Evolutionary conservation across 2,113 vertebrate genomes (phyloP), one percentile per base, ranked within the genome.

Genomic region (Ciconia stormi): DNA sequence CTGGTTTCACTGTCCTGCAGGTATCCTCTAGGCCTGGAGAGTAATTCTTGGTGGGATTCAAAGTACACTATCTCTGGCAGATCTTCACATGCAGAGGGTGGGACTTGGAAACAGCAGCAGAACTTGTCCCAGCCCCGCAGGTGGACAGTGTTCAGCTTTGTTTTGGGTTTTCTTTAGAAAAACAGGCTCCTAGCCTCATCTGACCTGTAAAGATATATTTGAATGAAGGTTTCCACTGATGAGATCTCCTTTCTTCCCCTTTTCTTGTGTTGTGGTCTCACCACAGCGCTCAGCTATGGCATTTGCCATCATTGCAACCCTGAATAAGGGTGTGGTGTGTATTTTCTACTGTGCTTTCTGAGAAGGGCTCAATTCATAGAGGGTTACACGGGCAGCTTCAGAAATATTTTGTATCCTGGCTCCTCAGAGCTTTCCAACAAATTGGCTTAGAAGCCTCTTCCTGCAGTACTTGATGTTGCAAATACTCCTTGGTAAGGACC

Each of bases 401-500:
- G 34, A 76, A 82, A 66, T 59, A 49, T 32, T 76, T 91, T 52
- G 30, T 47, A 34, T 94, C 27, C 61, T 38, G 72, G 20, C 50
- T 92, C 15, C 61, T 90, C 9, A 4, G 56, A 89, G 56, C 70
- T 89, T 87, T 93, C 61, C 70, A 81, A 25, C 70, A 76, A 84
- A 65, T 7, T 65, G 87, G 44, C 62, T 91, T 44, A 63, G 59
- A 84, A 93, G 42, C 36, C 52, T 90, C 61, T 93, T 80, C 32
- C 10, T 59, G 77, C 47, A 40, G 5, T 87, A 5, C 30, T 65
- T 69, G 59, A 13, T 17, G 9, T 59, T 79, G 52, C 47, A 40
- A 65, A 58, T 87, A 13, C 19, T 82, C 30, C 89, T 90, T 2
- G 3, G 78, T 86, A 82, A 61, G 70, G 95, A 96, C 93, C 81